These are phyloP conservation scores for Neosalanx taihuensis DNA, from an alignment of 2,797 vertebrate genomes.

Conservation along the genomic window DNA sequence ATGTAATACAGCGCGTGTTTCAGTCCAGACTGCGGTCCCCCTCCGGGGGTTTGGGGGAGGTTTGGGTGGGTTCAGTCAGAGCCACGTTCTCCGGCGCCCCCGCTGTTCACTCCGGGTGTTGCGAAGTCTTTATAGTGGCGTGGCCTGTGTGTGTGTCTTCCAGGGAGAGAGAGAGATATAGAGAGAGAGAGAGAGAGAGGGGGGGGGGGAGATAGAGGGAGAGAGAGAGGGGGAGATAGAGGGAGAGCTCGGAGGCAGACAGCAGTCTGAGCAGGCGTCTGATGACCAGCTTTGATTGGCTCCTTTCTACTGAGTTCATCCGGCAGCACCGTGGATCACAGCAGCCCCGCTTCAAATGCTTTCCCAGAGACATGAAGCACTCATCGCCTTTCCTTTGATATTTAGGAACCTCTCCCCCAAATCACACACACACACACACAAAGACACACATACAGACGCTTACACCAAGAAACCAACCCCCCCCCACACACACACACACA, in stretches of 20 bases:
- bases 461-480: slow-evolving; percentile 48
- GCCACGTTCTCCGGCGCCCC: slow-evolving; percentile 43
- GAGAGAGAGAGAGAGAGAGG: slow-evolving; percentile 16
- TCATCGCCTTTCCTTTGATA: slow-evolving; percentile 60
- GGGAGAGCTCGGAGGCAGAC: slow-evolving; percentile 50
- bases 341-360: slow-evolving; percentile 44
- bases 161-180: slow-evolving; percentile 4
- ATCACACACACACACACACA: slow-evolving; percentile 10
- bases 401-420: slow-evolving; percentile 31
- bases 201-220: background rate
- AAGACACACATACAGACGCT: slow-evolving; percentile 15
- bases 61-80: slow-evolving; percentile 42
- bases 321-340: slow-evolving; percentile 66
- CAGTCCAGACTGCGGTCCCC: slow-evolving; percentile 32
- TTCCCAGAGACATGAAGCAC: slow-evolving; percentile 62
- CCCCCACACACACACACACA: slow-evolving; percentile 31
- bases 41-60: slow-evolving; percentile 42
- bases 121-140: slow-evolving; percentile 45
- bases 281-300: slow-evolving; percentile 63
- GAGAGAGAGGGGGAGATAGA: background rate
- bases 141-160: slow-evolving; percentile 11
- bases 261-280: slow-evolving; percentile 54
- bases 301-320: slow-evolving; percentile 56
- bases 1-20: slow-evolving; percentile 13
- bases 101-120: slow-evolving; percentile 45